These are phyloP conservation scores for Melanotaenia nigrans DNA, from an alignment of 2,797 vertebrate genomes.

Conservation along the genomic window DNA sequence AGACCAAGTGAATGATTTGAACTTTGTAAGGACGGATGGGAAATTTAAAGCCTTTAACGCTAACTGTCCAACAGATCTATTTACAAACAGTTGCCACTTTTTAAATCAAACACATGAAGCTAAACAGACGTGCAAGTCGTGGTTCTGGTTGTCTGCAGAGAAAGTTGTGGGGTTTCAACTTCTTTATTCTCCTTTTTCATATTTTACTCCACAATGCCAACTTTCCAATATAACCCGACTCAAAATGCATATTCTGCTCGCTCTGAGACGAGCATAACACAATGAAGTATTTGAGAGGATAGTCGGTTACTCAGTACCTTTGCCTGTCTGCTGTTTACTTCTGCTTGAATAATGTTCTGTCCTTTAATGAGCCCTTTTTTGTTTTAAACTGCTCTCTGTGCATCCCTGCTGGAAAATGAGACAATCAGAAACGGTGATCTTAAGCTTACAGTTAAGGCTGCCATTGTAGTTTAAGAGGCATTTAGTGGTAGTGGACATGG, in stretches of 20 bases:
- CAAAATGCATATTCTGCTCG: neutral
- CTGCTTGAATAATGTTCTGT: neutral
- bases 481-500: neutral
- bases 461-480: neutral
- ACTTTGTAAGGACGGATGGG: neutral
- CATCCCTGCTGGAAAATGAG: neutral
- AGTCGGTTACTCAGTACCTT: neutral
- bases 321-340: neutral
- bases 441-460: neutral
- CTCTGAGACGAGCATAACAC: neutral
- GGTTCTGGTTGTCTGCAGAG: constrained; percentile 7
- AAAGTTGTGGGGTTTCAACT: neutral
- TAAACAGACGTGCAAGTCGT: neutral
- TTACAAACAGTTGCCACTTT: neutral
- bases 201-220: constrained; percentile 1
- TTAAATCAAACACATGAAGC: neutral
- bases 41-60: neutral
- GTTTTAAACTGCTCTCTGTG: neutral
- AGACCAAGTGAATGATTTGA: neutral
- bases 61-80: neutral
- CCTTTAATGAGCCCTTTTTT: neutral
- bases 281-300: neutral
- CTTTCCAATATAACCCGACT: neutral
- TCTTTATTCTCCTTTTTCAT: constrained; percentile 1
- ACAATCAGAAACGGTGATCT: neutral